Conservation (phyloP, 2,797 vertebrate genomes). For the Propithecus deckenii region DNA sequence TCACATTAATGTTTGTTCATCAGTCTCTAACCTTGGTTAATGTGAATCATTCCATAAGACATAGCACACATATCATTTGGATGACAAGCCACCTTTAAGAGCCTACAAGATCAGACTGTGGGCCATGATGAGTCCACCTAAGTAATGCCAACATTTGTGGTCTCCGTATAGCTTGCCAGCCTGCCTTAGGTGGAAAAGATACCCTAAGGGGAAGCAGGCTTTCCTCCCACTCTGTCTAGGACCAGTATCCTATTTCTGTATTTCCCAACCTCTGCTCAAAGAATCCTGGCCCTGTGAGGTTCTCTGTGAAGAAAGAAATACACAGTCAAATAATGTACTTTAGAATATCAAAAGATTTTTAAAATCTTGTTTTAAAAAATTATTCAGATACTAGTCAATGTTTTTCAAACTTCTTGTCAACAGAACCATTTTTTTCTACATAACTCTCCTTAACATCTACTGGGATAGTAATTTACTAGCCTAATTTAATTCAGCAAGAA, state of each 20-base stretch:
- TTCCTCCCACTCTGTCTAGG: neutral
- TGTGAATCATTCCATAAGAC: neutral
- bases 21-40: neutral
- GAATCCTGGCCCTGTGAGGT: neutral
- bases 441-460: neutral
- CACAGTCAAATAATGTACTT: neutral
- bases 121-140: neutral
- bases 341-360: neutral
- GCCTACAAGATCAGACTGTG: neutral
- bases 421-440: neutral
- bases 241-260: neutral
- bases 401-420: neutral
- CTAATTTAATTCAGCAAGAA: constrained; percentile 17
- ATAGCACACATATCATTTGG: neutral
- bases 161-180: neutral
- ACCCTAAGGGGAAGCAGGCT: neutral
- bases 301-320: neutral
- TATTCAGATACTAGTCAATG: neutral
- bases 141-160: neutral
- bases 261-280: neutral
- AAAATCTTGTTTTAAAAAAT: neutral
- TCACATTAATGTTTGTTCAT: neutral
- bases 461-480: neutral
- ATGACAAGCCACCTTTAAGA: neutral
- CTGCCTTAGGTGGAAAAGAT: neutral